A percentile compares a stretch with the other conserved stretches of the same genome.
Evolutionary conservation across 1,140 invertebrate genomes (phyloP).

Genomic region (Coelopa frigida): DNA sequence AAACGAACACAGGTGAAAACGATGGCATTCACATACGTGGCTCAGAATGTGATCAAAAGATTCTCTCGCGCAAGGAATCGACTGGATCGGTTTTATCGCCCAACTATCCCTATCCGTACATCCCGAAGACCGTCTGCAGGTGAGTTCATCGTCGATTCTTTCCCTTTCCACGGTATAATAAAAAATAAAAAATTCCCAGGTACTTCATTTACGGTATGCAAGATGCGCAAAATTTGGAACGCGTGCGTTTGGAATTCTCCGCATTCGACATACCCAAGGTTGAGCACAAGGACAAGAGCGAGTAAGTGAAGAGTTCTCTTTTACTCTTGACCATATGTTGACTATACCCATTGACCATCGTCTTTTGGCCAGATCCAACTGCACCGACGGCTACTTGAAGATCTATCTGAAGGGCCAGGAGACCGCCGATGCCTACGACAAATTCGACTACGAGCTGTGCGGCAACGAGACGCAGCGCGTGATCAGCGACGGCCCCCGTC

Average conservation of each 20-base stretch:
- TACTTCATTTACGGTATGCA: constrained; percentile 98
- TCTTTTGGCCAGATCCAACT: constrained; percentile 52
- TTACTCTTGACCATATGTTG: background rate
- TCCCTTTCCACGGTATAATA: background rate
- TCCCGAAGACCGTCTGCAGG: constrained; percentile 88
- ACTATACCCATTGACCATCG: background rate
- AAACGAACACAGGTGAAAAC: constrained; percentile 49
- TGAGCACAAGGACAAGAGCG: constrained; percentile 49
- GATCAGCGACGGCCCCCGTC: constrained; percentile 82
- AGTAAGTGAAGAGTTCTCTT: constrained; percentile 34
- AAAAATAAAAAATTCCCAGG: constrained; percentile 47
- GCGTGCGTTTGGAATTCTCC: constrained; percentile 79
- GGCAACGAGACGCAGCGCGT: constrained; percentile 65
- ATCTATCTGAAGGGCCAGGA: constrained; percentile 89
- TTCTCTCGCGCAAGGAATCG: constrained; percentile 87
- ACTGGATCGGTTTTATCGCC: constrained; percentile 87
- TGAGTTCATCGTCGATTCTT: no score
- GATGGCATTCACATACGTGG: constrained; percentile 88
- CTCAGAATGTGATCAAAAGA: constrained; percentile 95
- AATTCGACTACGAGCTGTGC: constrained; percentile 88
- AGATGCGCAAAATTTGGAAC: constrained; percentile 88
- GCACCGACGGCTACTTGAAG: constrained; percentile 84
- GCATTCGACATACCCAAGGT: constrained; percentile 85
- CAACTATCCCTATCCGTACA: constrained; percentile 90
- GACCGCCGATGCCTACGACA: constrained; percentile 85